Conservation (phyloP, 2,113 vertebrate species). For the Stegastes partitus region DNA sequence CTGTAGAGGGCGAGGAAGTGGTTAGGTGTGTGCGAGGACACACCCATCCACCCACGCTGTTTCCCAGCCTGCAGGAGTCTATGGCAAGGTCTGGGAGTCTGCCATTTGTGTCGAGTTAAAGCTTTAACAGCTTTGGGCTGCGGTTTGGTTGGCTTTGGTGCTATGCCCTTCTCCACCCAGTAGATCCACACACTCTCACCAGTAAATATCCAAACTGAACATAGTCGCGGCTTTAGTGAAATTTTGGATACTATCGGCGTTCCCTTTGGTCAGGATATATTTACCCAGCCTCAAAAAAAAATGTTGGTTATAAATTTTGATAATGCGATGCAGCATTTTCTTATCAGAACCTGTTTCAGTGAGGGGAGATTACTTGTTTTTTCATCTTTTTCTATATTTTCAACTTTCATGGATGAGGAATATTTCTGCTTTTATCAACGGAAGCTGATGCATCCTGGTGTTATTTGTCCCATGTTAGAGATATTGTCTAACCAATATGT, state of each 20-base stretch:
- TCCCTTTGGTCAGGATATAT: slow-evolving; percentile 34
- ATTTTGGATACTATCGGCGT: slow-evolving; percentile 20
- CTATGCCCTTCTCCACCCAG: slow-evolving; percentile 64
- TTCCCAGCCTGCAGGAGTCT: slow-evolving; percentile 31
- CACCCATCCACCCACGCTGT: slow-evolving; percentile 74
- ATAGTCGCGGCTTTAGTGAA: slow-evolving; percentile 27
- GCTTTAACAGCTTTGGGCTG: slow-evolving; percentile 61
- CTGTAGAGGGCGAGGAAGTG: slow-evolving; percentile 72
- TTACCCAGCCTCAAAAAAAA: slow-evolving; percentile 25
- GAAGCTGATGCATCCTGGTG: background rate
- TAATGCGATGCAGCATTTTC: background rate
- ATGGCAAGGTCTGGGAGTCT: slow-evolving; percentile 46
- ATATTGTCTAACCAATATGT: slow-evolving; percentile 33
- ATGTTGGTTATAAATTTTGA: background rate
- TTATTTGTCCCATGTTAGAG: slow-evolving; percentile 17
- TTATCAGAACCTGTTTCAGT: background rate
- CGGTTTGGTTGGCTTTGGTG: slow-evolving; percentile 56
- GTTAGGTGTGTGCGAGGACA: slow-evolving; percentile 59
- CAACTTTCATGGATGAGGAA: background rate
- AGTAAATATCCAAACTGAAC: slow-evolving; percentile 38
- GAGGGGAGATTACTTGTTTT: background rate
- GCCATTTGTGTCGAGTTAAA: slow-evolving; percentile 54
- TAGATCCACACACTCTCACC: slow-evolving; percentile 51
- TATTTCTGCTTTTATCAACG: slow-evolving; percentile 29
- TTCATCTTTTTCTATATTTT: background rate